Percentiles rank a stretch among this genome's conserved stretches.
Conservation (phyloP, 2,113 vertebrate species). For the Cynoglossus semilaevis region DNA sequence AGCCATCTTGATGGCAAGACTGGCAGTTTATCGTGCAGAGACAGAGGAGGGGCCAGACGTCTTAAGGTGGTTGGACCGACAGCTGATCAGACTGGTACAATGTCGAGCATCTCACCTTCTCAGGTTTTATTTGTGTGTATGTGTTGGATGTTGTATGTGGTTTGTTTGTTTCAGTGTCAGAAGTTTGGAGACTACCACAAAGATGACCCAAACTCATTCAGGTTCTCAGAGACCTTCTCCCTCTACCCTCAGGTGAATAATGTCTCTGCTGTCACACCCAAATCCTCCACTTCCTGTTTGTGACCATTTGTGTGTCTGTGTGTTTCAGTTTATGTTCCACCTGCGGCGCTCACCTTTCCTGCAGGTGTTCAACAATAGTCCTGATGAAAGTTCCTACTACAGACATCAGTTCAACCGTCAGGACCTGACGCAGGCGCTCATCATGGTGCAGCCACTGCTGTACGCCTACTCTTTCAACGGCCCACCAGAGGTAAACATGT, state of each 20-base stretch:
- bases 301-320: neutral
- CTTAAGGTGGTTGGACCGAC: conserved; percentile 92
- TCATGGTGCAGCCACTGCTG: conserved; percentile 96
- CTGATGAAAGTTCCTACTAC: conserved; percentile 96
- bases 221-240: conserved; percentile 98
- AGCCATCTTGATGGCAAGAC: conserved; percentile 92
- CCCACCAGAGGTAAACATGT: conserved; percentile 86
- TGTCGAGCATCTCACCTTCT: neutral
- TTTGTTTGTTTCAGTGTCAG: conserved; percentile 83
- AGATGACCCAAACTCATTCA: conserved; percentile 95
- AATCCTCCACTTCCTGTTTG: neutral
- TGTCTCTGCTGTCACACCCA: neutral
- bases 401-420: conserved; percentile 96
- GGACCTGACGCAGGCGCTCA: conserved; percentile 94
- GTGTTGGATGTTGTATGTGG: too few species aligned
- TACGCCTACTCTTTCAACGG: conserved; percentile 96
- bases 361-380: conserved; percentile 99
- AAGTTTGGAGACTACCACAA: conserved; percentile 99
- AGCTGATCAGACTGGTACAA: conserved; percentile 88
- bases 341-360: conserved; percentile 96
- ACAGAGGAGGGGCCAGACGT: conserved; percentile 97
- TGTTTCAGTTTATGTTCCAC: conserved; percentile 96
- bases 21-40: conserved; percentile 92
- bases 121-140: too few species aligned
- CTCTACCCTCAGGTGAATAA: conserved; percentile 91